Conservation (phyloP, 2,888 invertebrate species). For the Tinea trinotella region DNA sequence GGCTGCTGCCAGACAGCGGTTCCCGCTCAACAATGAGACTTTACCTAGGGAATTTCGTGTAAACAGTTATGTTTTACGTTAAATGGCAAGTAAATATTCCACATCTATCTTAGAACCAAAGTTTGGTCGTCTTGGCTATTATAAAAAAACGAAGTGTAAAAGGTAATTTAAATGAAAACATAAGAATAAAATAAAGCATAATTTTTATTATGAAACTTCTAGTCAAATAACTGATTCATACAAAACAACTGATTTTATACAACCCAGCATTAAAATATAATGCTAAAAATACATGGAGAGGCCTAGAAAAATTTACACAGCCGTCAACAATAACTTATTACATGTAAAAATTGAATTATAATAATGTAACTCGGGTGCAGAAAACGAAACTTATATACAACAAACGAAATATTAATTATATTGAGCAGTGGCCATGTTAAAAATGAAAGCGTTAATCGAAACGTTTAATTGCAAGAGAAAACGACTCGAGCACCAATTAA, state of each 20-base stretch:
- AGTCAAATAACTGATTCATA: constrained; percentile 69
- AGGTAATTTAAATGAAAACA: too few species aligned
- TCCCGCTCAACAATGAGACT: too few species aligned
- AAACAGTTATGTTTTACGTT: too few species aligned
- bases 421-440: background rate
- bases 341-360: constrained; percentile 56
- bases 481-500: too few species aligned
- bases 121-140: too few species aligned
- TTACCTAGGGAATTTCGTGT: too few species aligned
- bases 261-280: constrained; percentile 52
- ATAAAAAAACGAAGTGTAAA: too few species aligned
- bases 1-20: too few species aligned
- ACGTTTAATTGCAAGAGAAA: too few species aligned
- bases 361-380: constrained; percentile 28
- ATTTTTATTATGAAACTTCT: constrained; percentile 67
- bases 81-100: too few species aligned
- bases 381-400: background rate
- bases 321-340: constrained; percentile 69
- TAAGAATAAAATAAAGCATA: constrained; percentile 68
- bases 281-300: constrained; percentile 46
- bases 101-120: too few species aligned
- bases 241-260: constrained; percentile 60
- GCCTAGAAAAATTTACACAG: constrained; percentile 65
- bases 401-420: background rate
- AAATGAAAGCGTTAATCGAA: too few species aligned